Evolutionary conservation across 2,113 vertebrate genomes (phyloP).

Genomic region (Cyprinodon variegatus): DNA sequence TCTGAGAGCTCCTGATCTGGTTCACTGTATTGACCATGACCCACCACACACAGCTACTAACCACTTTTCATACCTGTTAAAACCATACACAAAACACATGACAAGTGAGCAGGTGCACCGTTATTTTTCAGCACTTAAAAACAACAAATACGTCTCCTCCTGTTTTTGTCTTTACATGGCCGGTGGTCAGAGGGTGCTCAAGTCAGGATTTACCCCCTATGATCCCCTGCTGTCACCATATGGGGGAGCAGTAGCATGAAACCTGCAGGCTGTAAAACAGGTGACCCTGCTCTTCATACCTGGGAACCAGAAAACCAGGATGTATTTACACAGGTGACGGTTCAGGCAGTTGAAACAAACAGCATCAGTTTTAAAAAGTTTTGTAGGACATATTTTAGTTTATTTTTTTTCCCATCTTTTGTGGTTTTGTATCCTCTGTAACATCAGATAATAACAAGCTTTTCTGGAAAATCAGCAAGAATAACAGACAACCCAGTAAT

Average conservation of each 20-base stretch:
- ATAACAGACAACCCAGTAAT: background rate
- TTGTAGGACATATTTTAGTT: background rate
- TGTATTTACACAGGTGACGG: constrained; percentile 50
- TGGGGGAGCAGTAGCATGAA: constrained; percentile 30
- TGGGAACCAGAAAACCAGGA: constrained; percentile 33
- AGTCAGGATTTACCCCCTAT: constrained; percentile 13
- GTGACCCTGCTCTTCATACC: constrained; percentile 44
- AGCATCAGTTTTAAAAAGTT: background rate
- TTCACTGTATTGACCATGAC: constrained; percentile 48
- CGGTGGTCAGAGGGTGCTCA: constrained; percentile 22
- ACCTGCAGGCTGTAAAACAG: constrained; percentile 55
- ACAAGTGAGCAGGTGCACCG: constrained; percentile 25
- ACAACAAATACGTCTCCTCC: background rate
- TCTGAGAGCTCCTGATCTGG: constrained; percentile 28
- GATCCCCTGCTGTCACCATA: constrained; percentile 41
- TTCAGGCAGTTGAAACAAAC: constrained; percentile 1
- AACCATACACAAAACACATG: constrained; percentile 14
- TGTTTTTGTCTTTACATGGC: constrained; percentile 34
- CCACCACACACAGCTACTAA: constrained; percentile 34
- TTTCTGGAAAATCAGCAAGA: background rate
- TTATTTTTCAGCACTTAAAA: constrained; percentile 3
- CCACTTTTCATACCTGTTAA: constrained; percentile 19
- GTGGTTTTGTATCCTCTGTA: background rate
- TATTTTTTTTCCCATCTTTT: background rate
- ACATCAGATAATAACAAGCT: background rate